Evolutionary conservation across 2,888 invertebrate species (phyloP).

Genomic region (Xanthostigma xanthostigma): DNA sequence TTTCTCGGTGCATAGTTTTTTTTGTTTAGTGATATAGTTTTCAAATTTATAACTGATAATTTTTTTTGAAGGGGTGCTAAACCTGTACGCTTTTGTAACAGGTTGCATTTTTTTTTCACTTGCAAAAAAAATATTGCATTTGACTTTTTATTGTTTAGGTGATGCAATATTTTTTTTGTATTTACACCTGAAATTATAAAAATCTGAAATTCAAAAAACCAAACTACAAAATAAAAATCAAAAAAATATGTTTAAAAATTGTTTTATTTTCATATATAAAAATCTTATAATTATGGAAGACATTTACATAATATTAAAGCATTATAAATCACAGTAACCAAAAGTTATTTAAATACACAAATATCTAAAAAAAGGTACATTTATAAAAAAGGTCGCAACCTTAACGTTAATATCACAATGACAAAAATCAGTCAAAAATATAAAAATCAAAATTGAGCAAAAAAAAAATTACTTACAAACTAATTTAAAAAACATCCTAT

Average conservation of each 20-base stretch:
- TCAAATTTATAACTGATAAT: too few relatives aligned
- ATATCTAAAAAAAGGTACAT: not conserved
- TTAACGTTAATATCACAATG: constrained; percentile 3
- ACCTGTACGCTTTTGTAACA: too few relatives aligned
- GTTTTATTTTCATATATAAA: constrained; percentile 3
- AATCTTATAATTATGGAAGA: constrained; percentile 3
- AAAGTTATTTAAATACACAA: constrained; percentile 1
- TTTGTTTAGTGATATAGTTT: too few relatives aligned
- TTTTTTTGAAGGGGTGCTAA: too few relatives aligned
- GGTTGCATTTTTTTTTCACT: too few relatives aligned
- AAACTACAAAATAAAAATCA: too few relatives aligned
- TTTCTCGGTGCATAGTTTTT: too few relatives aligned
- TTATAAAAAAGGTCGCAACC: constrained; percentile 6
- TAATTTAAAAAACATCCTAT: not conserved
- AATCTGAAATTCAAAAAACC: too few relatives aligned
- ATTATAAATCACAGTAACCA: constrained; percentile 1
- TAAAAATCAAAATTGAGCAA: not conserved
- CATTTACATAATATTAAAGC: constrained; percentile 2
- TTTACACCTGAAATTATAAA: too few relatives aligned
- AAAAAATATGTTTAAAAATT: not conserved
- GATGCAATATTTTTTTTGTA: too few relatives aligned
- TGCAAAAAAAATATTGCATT: too few relatives aligned
- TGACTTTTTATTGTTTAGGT: too few relatives aligned
- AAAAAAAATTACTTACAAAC: constrained; percentile 1
- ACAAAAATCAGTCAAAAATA: constrained; percentile 5